Percentiles rank a stretch among this genome's conserved stretches.
Conservation (phyloP, 2,113 vertebrate genomes). For the Oncorhynchus tshawytscha region DNA sequence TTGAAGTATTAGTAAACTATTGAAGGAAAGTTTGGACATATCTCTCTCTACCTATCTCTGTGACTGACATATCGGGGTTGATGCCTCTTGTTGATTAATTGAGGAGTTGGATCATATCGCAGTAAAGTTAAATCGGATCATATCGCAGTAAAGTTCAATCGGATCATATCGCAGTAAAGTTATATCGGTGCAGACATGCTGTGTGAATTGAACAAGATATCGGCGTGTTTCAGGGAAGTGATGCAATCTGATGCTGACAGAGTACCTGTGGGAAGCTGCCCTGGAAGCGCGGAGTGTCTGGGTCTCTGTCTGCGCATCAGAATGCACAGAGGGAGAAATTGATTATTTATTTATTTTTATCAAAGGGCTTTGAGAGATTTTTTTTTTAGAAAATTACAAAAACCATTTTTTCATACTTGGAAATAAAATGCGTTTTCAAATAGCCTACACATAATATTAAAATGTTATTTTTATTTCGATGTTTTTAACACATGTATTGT, state of each 20-base stretch:
- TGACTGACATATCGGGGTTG: no score
- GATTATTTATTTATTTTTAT: background rate
- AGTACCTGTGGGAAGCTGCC: slow-evolving; percentile 53
- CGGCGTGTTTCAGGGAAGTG: slow-evolving; percentile 35
- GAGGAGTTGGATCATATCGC: no score
- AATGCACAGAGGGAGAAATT: background rate
- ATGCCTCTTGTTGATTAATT: no score
- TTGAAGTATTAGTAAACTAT: background rate
- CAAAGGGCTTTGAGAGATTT: no score
- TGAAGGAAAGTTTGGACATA: background rate
- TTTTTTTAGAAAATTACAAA: no score
- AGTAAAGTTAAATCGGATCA: background rate
- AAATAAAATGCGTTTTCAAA: background rate
- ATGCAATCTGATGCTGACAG: slow-evolving; percentile 55
- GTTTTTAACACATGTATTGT: no score
- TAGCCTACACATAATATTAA: no score
- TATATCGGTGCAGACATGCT: background rate
- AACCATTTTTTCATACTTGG: background rate
- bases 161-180: background rate
- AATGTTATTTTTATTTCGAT: no score
- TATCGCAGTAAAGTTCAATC: no score
- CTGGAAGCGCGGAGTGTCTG: slow-evolving; percentile 46
- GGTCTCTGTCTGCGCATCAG: background rate
- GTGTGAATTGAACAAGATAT: slow-evolving; percentile 34
- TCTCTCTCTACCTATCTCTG: no score